A percentile compares a stretch with the other conserved stretches of the same genome.
phyloP scores from a whole-genome alignment of 2,797 vertebrate genomes.

The Astyanax mexicanus region DNA sequence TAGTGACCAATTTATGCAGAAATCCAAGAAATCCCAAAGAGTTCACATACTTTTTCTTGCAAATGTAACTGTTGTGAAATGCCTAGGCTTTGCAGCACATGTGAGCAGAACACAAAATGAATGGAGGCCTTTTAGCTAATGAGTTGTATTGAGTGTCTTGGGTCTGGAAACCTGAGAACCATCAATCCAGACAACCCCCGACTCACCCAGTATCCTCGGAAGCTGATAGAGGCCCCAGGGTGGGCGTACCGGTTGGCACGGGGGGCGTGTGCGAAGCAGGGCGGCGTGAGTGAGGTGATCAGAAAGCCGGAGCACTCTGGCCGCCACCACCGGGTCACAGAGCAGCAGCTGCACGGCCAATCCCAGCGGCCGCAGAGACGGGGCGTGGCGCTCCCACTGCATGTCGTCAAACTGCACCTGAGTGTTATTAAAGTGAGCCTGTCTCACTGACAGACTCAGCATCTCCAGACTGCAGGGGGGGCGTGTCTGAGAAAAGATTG shows the following conservation, averaged over 20 bases:
- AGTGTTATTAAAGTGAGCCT: constrained; percentile 42
- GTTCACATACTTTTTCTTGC: no score
- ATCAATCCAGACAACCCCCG: background rate
- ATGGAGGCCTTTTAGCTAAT: no score
- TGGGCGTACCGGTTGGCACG: constrained; percentile 48
- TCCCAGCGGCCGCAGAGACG: constrained; percentile 50
- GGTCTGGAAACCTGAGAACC: no score
- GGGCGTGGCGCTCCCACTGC: constrained; percentile 40
- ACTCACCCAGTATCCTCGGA: constrained; percentile 55
- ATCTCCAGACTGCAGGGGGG: constrained; percentile 41
- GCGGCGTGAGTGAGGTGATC: constrained; percentile 58
- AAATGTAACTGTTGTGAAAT: no score
- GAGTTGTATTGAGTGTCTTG: no score
- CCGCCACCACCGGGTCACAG: constrained; percentile 14
- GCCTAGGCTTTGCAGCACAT: no score
- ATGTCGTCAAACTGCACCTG: constrained; percentile 26
- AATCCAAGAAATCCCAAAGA: no score
- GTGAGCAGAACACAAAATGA: no score
- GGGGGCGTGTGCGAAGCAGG: constrained; percentile 45
- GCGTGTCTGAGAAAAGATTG: background rate
- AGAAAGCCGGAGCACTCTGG: constrained; percentile 36
- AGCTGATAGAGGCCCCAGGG: constrained; percentile 53
- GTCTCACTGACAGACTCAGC: constrained; percentile 49
- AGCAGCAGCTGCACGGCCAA: constrained; percentile 42
- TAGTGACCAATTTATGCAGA: no score